These are phyloP conservation scores for Mionectes macconnelli DNA, from an alignment of 2,113 vertebrate genomes.

Conservation along the genomic window DNA sequence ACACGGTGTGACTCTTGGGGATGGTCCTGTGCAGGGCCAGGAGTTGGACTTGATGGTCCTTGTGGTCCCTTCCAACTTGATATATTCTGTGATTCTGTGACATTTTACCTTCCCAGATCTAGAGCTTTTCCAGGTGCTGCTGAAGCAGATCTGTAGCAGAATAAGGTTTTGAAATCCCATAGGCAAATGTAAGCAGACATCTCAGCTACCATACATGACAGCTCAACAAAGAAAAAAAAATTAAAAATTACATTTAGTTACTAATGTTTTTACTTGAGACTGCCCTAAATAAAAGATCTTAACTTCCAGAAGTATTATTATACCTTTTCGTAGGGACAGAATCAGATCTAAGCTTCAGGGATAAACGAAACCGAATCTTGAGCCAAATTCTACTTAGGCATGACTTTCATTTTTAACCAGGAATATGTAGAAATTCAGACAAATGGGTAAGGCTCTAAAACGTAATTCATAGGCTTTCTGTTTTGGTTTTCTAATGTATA, in stretches of 20 bases:
- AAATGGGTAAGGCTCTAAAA: neutral
- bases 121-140: neutral
- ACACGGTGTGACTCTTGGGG: neutral
- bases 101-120: neutral
- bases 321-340: neutral
- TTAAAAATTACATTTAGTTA: neutral
- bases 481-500: neutral
- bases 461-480: accelerated
- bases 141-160: neutral
- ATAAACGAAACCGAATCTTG: neutral
- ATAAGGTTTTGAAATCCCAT: neutral
- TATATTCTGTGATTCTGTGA: neutral
- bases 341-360: neutral
- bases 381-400: neutral
- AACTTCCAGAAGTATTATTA: neutral
- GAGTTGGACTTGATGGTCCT: neutral
- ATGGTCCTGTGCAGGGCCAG: neutral
- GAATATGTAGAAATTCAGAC: neutral
- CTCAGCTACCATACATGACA: neutral
- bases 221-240: neutral
- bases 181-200: accelerated
- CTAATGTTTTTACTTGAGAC: neutral
- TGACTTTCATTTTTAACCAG: neutral
- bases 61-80: neutral
- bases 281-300: neutral